Evolutionary conservation across 1,140 invertebrate species (phyloP).

Genomic region (Calliphora vicina): DNA sequence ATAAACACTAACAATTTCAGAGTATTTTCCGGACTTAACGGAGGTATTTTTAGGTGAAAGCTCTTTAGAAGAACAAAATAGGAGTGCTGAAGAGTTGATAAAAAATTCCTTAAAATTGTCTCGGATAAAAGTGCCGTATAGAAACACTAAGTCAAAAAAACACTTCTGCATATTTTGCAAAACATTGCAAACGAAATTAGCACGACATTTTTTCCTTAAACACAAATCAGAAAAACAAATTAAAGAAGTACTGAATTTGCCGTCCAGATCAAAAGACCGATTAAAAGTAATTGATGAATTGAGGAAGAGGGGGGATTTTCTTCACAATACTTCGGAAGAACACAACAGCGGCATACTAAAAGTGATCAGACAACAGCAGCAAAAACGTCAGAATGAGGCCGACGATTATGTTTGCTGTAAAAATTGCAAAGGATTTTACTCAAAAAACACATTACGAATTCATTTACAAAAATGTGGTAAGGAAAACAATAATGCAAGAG

Average conservation of each 20-base stretch:
- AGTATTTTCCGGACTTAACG: too few relatives aligned
- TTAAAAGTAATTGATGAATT: slow-evolving; percentile 8
- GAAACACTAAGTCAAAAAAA: neutral
- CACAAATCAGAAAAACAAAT: neutral
- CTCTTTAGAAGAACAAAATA: too few relatives aligned
- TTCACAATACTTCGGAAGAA: neutral
- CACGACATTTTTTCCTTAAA: neutral
- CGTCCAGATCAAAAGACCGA: neutral
- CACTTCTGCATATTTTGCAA: slow-evolving; percentile 10
- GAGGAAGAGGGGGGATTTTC: neutral
- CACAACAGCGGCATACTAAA: neutral
- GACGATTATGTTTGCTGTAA: neutral
- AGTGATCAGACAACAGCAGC: neutral
- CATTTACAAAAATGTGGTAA: neutral
- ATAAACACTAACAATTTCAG: too few relatives aligned
- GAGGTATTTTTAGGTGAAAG: too few relatives aligned
- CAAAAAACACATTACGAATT: neutral
- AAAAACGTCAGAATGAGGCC: neutral
- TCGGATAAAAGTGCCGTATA: too few relatives aligned
- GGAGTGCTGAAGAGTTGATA: too few relatives aligned
- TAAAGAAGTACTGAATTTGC: neutral
- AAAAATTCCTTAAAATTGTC: too few relatives aligned
- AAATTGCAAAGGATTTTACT: slow-evolving; percentile 1
- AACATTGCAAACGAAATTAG: slow-evolving; percentile 3
- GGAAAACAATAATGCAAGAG: neutral